phyloP scores from a whole-genome alignment of 2,113 vertebrate species.

The Ophiodon elongatus region DNA sequence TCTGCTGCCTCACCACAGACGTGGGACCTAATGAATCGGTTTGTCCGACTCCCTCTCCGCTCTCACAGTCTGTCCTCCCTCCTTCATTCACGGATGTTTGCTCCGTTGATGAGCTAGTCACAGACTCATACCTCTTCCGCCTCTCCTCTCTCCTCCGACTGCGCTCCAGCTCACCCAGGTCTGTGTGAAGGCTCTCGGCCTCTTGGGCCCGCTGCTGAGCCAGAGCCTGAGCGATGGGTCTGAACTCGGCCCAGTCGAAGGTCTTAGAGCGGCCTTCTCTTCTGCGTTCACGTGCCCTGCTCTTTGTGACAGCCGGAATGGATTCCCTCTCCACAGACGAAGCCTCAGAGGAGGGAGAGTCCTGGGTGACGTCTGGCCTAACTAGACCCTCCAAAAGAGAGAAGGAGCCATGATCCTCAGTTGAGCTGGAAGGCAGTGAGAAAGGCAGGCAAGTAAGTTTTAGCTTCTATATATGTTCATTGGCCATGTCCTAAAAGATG shows the following conservation, averaged over 20 bases:
- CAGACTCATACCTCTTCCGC: slow-evolving; percentile 81
- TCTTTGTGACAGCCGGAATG: slow-evolving; percentile 70
- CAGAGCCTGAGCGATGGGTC: slow-evolving; percentile 86
- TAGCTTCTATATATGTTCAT: not conserved
- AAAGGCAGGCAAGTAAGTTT: not conserved
- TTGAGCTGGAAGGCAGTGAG: slow-evolving; percentile 69
- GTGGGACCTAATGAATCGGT: slow-evolving; percentile 18
- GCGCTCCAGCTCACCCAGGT: slow-evolving; percentile 77
- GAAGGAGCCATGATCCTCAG: slow-evolving; percentile 80
- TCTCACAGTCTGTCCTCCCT: slow-evolving; percentile 68
- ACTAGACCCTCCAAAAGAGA: slow-evolving; percentile 75
- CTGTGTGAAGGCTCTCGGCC: slow-evolving; percentile 74
- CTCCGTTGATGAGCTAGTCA: slow-evolving; percentile 63
- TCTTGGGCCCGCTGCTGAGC: slow-evolving; percentile 85
- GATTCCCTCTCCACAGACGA: slow-evolving; percentile 81
- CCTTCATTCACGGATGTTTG: slow-evolving; percentile 4
- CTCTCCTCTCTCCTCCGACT: slow-evolving; percentile 82
- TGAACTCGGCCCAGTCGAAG: slow-evolving; percentile 88
- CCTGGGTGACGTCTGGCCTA: slow-evolving; percentile 82
- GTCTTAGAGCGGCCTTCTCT: slow-evolving; percentile 87
- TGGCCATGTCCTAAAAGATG: not conserved
- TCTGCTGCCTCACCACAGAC: slow-evolving; percentile 78
- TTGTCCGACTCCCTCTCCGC: slow-evolving; percentile 1
- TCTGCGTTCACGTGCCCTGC: slow-evolving; percentile 82
- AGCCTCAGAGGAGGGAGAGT: slow-evolving; percentile 81